Evolutionary conservation across 2,113 vertebrate species (phyloP), one percentile per base, ranked within the genome.

Genomic region (Stegastes partitus): DNA sequence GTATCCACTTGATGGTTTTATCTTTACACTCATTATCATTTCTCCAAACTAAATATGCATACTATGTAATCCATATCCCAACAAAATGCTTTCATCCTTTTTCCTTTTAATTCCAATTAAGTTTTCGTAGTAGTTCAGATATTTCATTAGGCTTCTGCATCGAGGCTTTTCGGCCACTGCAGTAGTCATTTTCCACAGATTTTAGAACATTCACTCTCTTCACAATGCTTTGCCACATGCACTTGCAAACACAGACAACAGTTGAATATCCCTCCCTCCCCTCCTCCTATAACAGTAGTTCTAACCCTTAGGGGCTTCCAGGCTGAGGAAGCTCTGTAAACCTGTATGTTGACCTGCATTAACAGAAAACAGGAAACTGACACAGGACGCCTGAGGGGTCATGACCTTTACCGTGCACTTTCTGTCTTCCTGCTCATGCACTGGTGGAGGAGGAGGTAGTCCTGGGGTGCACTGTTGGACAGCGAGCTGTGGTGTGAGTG

Each of bases 371-470:
- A 92, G 91, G 89, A 93, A 93, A 84, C 81, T 63, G 74, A 84
- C 82, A 89, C 86, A 92, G 92, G 90, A 89, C 66, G 86, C 71
- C 47, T 22, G 70, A 65, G 81, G 31, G 83, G 88, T 90, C 72
- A 19, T 49, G 88, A 86, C 90, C 71, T 93, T 94, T 96, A 99
- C 98, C 98, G 96, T 61, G 96, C 21, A 0, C 95, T 97, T 88
- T 99, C 98, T 0, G 96, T 95, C 89, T 97, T 97, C 80, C 96
- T 96, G 95, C 98, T 99, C 94, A 99, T 96, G 90, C 98, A 99
- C 89, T 99, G 98, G 90, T 99, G 98, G 49, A 99, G 94, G 67
- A 99, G 97, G 92, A 99, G 96, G 92, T 99, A 99, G 90, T 99
- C 98, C 93, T 99, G 98, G 18, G 98, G 98, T 0, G 96, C 97